A percentile compares a stretch with the other conserved stretches of the same genome.
These are phyloP conservation scores for Hylia prasina DNA, from an alignment of 2,113 vertebrate genomes.

Conservation along the genomic window DNA sequence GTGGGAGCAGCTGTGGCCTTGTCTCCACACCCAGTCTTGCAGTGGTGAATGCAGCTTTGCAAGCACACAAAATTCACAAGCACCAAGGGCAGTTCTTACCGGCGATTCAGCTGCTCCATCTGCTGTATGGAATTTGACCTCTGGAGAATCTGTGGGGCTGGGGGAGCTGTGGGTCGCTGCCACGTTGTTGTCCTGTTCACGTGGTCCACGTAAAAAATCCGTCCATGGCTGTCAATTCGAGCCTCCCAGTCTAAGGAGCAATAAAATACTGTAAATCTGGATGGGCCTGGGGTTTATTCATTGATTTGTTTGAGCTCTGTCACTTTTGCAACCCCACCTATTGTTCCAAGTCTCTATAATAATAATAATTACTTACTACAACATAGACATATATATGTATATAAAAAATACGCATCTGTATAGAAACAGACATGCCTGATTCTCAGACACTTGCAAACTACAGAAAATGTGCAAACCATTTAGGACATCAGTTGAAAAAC, in stretches of 20 bases:
- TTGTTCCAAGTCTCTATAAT: not conserved
- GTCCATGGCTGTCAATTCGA: constrained; percentile 95
- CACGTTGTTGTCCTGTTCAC: constrained; percentile 98
- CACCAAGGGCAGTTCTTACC: constrained; percentile 66
- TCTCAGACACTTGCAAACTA: not conserved
- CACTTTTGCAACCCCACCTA: not conserved
- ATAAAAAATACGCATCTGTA: not conserved
- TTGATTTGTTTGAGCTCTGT: not conserved
- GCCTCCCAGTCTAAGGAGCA: constrained; percentile 91
- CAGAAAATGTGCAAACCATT: not conserved
- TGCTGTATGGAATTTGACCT: constrained; percentile 98
- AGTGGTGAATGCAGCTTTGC: not conserved
- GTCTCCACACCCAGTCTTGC: not conserved
- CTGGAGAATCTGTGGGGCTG: constrained; percentile 91
- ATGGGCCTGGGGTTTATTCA: not conserved
- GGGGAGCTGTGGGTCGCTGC: constrained; percentile 94
- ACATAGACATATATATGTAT: too few species aligned
- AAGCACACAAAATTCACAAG: not conserved
- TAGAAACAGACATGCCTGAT: not conserved
- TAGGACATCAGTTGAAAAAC: not conserved
- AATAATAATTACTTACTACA: not conserved
- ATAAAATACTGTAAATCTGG: not conserved
- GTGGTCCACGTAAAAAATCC: constrained; percentile 97
- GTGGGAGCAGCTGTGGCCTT: not conserved
- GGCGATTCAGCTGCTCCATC: constrained; percentile 98